Percentiles rank a stretch among this genome's conserved stretches.
These are phyloP conservation scores for Drosophila bipectinata DNA, from an alignment of 1,140 invertebrate species.

Conservation along the genomic window DNA sequence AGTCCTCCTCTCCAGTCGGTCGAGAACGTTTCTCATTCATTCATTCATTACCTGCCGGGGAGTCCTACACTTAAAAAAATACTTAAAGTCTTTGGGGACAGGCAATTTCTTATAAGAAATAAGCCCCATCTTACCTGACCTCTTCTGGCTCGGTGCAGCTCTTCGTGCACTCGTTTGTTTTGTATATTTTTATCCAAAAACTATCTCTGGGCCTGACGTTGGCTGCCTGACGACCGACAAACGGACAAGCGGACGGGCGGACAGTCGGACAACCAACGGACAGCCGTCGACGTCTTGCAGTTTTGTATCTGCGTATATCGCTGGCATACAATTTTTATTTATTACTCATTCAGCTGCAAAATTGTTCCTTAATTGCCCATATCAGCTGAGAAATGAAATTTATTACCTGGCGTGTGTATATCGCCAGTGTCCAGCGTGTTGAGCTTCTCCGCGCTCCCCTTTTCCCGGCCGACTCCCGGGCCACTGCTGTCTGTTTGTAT, in stretches of 20 bases:
- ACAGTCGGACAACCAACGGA: constrained; percentile 5
- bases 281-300: constrained; percentile 66
- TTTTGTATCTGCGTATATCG: constrained; percentile 80
- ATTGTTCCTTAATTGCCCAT: constrained; percentile 84
- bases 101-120: neutral
- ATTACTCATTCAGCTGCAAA: constrained; percentile 84
- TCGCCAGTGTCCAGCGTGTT: constrained; percentile 59
- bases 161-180: constrained; percentile 12
- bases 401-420: constrained; percentile 83
- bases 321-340: constrained; percentile 83
- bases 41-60: constrained; percentile 29
- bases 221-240: constrained; percentile 51
- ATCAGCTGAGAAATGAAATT: constrained; percentile 84
- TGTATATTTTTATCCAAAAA: constrained; percentile 79
- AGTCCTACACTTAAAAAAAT: neutral
- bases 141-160: neutral
- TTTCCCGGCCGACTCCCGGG: neutral
- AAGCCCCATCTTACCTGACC: neutral
- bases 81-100: neutral
- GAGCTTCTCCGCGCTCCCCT: neutral
- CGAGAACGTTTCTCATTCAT: constrained; percentile 44
- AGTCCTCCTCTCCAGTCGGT: constrained; percentile 15
- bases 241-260: constrained; percentile 7
- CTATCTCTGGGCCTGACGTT: constrained; percentile 72
- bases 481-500: constrained; percentile 39